Percentiles rank a stretch among this genome's conserved stretches.
Conservation (phyloP, 2,113 vertebrate species). For the Bagarius yarrelli region DNA sequence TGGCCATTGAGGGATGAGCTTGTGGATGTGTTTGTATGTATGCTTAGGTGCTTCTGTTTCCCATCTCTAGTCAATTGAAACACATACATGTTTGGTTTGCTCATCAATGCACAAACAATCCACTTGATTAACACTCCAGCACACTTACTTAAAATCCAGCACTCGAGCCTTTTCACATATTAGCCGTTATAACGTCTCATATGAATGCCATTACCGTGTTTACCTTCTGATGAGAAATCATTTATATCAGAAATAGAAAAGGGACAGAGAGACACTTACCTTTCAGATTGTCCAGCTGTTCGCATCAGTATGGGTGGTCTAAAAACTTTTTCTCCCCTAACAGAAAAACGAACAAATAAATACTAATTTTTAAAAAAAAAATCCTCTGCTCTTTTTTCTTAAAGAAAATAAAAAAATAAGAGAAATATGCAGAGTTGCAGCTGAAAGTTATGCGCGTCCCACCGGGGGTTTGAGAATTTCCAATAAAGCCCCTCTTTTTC, state of each 20-base stretch:
- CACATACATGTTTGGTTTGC: slow-evolving; percentile 53
- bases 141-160: slow-evolving; percentile 24
- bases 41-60: slow-evolving; percentile 36
- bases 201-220: background rate
- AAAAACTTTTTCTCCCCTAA: slow-evolving; percentile 58
- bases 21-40: slow-evolving; percentile 21
- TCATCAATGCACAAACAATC: slow-evolving; percentile 57
- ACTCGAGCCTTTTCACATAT: slow-evolving; percentile 15
- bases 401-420: slow-evolving; percentile 48
- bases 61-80: slow-evolving; percentile 41
- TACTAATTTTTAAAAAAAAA: slow-evolving; percentile 18
- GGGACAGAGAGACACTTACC: slow-evolving; percentile 57
- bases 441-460: slow-evolving; percentile 57
- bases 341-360: background rate
- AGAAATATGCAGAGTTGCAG: slow-evolving; percentile 51
- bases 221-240: background rate
- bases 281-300: slow-evolving; percentile 53
- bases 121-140: slow-evolving; percentile 52
- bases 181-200: background rate
- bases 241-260: background rate
- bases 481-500: slow-evolving; percentile 67
- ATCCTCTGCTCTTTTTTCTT: slow-evolving; percentile 61
- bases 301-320: slow-evolving; percentile 66
- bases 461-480: slow-evolving; percentile 65
- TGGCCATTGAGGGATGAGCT: background rate